Evolutionary conservation across 2,888 invertebrate species (phyloP), one percentile per base, ranked within the genome.

Genomic region (Serrognathus titanus): DNA sequence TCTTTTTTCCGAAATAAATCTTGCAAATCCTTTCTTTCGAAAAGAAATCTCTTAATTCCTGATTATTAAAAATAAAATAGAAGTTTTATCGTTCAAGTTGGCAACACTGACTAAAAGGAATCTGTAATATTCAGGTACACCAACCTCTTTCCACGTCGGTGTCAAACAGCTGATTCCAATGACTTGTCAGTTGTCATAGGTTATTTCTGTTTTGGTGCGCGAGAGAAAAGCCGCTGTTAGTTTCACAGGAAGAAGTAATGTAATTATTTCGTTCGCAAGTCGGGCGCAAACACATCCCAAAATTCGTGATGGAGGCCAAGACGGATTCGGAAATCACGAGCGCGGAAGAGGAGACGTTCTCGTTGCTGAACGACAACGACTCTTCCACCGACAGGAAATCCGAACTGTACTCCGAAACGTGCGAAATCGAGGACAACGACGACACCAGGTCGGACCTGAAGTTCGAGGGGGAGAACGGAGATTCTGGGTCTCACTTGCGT

Each of bases 381-480:
- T 55, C 43, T 43, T 46, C 50, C 47, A 31, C 7, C 6, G 60
- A 62, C 35, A 60, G 50, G 39, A 56, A 51, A n/a, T 41, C 55
- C 6, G 67, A 68, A 36, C 61, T 57, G 35, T 66, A 62, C 40
- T 68, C 69, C 0, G 66, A 66, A 12, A 56, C 20, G 12, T 40
- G 48, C 10, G 59, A 59, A 41, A 40, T 37, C 11, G 53, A 48
- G 20, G 58, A 57, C 31, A 71, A 72, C 62, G 70, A 70, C 59
- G 78, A 78, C 67, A 76, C 75, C 7, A 65, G 77, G 60, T 76
- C 76, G 2, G 86, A 87, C 76, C 77, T 88, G 66, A 86, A 83
- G 78, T 88, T 88, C 74, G 87, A 87, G 75, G 82, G 83, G 80
- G 83, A 31, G 24, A 31, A 31, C 24, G 24, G 24, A 31, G 24